A percentile compares a stretch with the other conserved stretches of the same genome.
Evolutionary conservation across 2,888 invertebrate species (phyloP).

Genomic region (Drosophila lacicola): DNA sequence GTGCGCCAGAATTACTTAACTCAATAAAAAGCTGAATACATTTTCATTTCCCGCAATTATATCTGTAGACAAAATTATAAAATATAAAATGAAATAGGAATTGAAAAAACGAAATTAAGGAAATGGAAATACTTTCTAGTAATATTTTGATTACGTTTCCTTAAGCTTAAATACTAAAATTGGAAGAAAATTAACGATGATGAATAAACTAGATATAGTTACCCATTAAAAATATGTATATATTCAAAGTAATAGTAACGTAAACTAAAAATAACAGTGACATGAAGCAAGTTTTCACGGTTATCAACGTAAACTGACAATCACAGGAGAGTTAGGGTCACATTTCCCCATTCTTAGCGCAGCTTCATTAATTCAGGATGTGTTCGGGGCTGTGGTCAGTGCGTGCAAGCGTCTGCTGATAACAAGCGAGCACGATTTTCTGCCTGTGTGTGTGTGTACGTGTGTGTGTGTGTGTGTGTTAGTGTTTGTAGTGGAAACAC

Average conservation of each 20-base stretch:
- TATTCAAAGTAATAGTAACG: background rate
- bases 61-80: too few species aligned
- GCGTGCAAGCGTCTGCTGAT: slow-evolving; percentile 17
- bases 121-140: too few species aligned
- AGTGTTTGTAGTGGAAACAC: slow-evolving; percentile 10
- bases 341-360: background rate
- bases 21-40: too few species aligned
- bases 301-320: background rate
- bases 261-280: slow-evolving; percentile 6
- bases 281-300: background rate
- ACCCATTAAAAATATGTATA: too few species aligned
- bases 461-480: background rate
- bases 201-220: too few species aligned
- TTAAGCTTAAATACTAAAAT: too few species aligned
- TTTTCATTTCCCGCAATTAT: too few species aligned
- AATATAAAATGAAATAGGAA: too few species aligned
- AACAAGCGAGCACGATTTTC: background rate
- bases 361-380: slow-evolving; percentile 39
- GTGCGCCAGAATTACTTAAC: background rate
- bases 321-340: background rate
- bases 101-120: too few species aligned
- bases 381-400: slow-evolving; percentile 34
- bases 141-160: too few species aligned
- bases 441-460: slow-evolving; percentile 2
- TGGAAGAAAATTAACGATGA: too few species aligned